Evolutionary conservation across 1,140 invertebrate species (phyloP).

Genomic region (Aricia agestis): DNA sequence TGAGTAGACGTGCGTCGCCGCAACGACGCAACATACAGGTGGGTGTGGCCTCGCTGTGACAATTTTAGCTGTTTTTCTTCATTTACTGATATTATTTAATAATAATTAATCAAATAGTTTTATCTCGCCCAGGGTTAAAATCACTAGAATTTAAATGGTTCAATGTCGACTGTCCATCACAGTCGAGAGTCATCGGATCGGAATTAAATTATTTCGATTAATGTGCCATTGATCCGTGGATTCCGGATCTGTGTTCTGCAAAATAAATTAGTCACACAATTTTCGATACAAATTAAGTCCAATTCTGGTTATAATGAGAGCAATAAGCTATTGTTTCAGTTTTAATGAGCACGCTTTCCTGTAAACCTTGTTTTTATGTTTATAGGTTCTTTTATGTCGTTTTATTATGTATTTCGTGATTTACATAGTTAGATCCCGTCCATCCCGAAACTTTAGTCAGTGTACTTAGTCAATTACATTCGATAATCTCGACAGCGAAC

Average conservation of each 20-base stretch:
- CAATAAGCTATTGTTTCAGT: not conserved
- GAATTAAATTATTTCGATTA: slow-evolving; percentile 4
- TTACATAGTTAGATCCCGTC: too few species aligned
- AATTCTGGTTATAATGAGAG: not conserved
- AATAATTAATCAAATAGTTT: too few species aligned
- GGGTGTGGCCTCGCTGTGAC: too few species aligned
- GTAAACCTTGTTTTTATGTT: not conserved
- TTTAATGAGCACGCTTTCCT: not conserved
- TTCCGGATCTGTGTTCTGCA: not conserved
- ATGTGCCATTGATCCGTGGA: slow-evolving; percentile 10
- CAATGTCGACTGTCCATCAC: not conserved
- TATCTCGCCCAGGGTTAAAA: not conserved
- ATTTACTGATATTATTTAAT: too few species aligned
- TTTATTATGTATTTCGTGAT: too few species aligned
- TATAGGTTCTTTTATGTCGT: not conserved
- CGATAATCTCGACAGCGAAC: too few species aligned
- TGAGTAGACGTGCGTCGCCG: too few species aligned
- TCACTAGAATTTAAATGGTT: not conserved
- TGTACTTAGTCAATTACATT: too few species aligned
- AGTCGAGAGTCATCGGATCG: not conserved
- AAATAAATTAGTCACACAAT: slow-evolving; percentile 11
- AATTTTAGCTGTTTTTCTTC: too few species aligned
- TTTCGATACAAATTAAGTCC: not conserved
- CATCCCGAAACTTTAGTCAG: too few species aligned
- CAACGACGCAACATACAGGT: too few species aligned